phyloP scores from a whole-genome alignment of 2,797 vertebrate species.

The Manis crassicaudata region DNA sequence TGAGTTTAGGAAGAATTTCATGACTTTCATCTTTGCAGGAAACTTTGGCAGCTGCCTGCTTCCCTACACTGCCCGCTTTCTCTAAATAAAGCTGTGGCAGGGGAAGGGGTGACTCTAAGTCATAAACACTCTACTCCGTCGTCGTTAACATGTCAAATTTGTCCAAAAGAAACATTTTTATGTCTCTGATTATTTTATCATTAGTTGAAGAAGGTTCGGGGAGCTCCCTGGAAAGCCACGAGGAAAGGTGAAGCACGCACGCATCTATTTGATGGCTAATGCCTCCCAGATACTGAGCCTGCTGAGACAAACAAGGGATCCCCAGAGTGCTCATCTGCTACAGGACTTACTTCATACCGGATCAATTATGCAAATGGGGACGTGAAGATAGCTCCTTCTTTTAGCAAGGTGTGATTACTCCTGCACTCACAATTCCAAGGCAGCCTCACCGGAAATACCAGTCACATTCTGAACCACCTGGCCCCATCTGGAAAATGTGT shows the following conservation, averaged over 20 bases:
- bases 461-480: constrained; percentile 78
- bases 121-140: constrained; percentile 85
- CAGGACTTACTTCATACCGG: constrained; percentile 86
- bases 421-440: constrained; percentile 79
- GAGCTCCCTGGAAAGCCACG: constrained; percentile 82
- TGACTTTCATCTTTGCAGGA: constrained; percentile 84
- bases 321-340: constrained; percentile 86
- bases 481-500: constrained; percentile 71
- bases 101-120: constrained; percentile 82
- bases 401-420: constrained; percentile 86
- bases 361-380: constrained; percentile 89
- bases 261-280: constrained; percentile 79
- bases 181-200: constrained; percentile 85
- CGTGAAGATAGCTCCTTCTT: constrained; percentile 86
- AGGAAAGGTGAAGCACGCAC: constrained; percentile 79
- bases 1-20: constrained; percentile 81
- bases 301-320: constrained; percentile 86
- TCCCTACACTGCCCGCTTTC: constrained; percentile 80
- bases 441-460: constrained; percentile 82
- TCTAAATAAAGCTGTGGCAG: constrained; percentile 84
- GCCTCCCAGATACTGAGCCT: constrained; percentile 84
- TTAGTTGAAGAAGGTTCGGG: constrained; percentile 84
- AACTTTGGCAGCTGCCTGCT: constrained; percentile 83
- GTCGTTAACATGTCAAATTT: constrained; percentile 82
- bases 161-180: constrained; percentile 85